phyloP scores from a whole-genome alignment of 2,113 vertebrate species.

The Scomber japonicus region DNA sequence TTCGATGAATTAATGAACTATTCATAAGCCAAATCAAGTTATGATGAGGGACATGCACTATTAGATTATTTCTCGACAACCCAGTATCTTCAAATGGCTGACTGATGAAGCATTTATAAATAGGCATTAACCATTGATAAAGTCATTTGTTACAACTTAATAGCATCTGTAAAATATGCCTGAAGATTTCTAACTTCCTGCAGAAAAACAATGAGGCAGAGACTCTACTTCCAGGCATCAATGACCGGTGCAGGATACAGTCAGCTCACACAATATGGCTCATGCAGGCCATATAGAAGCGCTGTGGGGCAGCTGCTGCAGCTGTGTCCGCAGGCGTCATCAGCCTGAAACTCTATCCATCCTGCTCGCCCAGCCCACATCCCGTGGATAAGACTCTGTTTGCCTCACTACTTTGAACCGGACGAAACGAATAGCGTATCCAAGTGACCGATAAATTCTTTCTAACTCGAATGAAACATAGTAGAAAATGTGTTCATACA shows the following conservation, averaged over 20 bases:
- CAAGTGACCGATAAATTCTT: not conserved
- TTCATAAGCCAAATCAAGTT: not conserved
- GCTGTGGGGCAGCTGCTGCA: constrained; percentile 65
- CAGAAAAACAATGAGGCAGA: not conserved
- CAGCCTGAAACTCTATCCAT: constrained; percentile 79
- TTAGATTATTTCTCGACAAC: not conserved
- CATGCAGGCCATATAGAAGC: constrained; percentile 17
- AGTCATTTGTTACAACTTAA: not conserved
- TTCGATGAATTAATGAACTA: not conserved
- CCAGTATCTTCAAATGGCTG: not conserved
- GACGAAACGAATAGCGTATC: constrained; percentile 30
- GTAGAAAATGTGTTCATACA: not conserved
- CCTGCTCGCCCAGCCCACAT: constrained; percentile 79
- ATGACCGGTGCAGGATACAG: not conserved
- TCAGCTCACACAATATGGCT: not conserved
- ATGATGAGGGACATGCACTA: not conserved
- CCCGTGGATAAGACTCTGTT: constrained; percentile 64
- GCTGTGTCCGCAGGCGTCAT: constrained; percentile 79
- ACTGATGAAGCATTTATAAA: not conserved
- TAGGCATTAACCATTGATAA: not conserved
- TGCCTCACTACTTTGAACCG: constrained; percentile 60
- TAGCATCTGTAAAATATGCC: not conserved
- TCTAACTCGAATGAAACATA: not conserved
- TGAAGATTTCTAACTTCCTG: too few species aligned
- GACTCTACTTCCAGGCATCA: not conserved